Evolutionary conservation across 2,113 vertebrate genomes (phyloP), one percentile per base, ranked within the genome.

Genomic region (Gymnocephalus cernua): DNA sequence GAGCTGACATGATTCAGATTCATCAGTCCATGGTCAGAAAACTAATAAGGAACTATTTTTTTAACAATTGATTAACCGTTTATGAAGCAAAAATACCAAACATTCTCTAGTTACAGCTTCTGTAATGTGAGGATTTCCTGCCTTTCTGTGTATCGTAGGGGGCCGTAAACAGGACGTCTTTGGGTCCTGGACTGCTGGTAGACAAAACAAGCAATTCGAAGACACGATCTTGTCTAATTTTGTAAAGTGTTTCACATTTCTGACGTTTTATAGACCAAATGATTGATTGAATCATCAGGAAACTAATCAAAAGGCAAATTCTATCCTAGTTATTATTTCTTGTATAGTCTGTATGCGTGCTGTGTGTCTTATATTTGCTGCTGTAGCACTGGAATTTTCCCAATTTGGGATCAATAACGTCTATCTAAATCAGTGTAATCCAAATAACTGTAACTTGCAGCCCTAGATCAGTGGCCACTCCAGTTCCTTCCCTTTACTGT

Each of bases 111-210:
- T 56, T 48, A 25, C 38, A 68, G 77, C n/a, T 29, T 50, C 48
- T 47, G 16, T 47, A 50, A 54, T 45, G 45, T 80, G 82, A 85
- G 84, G 86, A 89, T 79, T 83, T 88, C 86, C 82, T 87, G 77
- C 44, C 25, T 53, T n/a, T 82, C 23, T 67, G 50, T 58, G 29
- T 41, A 11, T 19, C 14, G 1, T 25, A 29, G 41, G 29, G 65
- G 35, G 57, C 2, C 6, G 65, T 65, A 71, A 83, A 83, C 63
- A 69, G 27, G 64, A 62, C 50, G 25, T 62, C 51, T 66, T 58
- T 14, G 0, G 27, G 3, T 32, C 62, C 10, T 29, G 25, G 23
- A 25, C 53, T 19, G 9, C 23, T n/a, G 29, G 15, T 19, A 3
- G 51, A 41, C 32, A 57, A 57, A 67, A 74, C 38, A 50, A 51